Conservation (phyloP, 2,888 invertebrate genomes). For the Allophyes oxyacanthae region DNA sequence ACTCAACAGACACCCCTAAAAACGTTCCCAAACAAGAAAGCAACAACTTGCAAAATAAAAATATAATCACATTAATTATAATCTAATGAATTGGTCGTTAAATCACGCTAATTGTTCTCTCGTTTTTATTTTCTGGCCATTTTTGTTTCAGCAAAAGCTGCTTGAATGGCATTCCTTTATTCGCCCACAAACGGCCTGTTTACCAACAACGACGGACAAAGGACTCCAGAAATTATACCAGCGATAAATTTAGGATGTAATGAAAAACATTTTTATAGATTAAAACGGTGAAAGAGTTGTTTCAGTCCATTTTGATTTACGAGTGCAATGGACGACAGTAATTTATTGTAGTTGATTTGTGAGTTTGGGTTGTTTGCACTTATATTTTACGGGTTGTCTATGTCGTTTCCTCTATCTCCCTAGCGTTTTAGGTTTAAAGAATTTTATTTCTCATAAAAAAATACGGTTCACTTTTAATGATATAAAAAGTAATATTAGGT, state of each 20-base stretch:
- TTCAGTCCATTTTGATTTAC: constrained; percentile 39
- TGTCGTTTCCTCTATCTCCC: no score
- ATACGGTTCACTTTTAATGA: no score
- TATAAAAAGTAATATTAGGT: no score
- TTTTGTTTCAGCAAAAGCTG: constrained; percentile 75
- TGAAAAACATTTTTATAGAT: constrained; percentile 55
- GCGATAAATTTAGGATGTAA: constrained; percentile 77
- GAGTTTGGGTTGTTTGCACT: background rate
- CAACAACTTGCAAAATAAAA: constrained; percentile 68
- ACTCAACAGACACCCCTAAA: constrained; percentile 30
- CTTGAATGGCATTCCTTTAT: constrained; percentile 87
- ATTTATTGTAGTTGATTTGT: constrained; percentile 19
- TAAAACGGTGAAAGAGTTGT: constrained; percentile 48
- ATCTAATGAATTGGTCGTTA: constrained; percentile 86
- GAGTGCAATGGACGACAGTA: background rate
- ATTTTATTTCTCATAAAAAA: no score
- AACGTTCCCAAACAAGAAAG: constrained; percentile 52
- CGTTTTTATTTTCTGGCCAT: constrained; percentile 84
- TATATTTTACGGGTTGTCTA: no score
- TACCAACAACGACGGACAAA: constrained; percentile 84
- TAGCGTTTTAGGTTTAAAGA: no score
- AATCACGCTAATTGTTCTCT: constrained; percentile 88
- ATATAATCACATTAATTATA: constrained; percentile 82
- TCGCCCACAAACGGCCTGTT: constrained; percentile 81
- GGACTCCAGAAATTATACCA: constrained; percentile 83